Percentiles rank a stretch among this genome's conserved stretches.
These are phyloP conservation scores for Coelinius sp. DNA, from an alignment of 2,888 invertebrate species.

Conservation along the genomic window DNA sequence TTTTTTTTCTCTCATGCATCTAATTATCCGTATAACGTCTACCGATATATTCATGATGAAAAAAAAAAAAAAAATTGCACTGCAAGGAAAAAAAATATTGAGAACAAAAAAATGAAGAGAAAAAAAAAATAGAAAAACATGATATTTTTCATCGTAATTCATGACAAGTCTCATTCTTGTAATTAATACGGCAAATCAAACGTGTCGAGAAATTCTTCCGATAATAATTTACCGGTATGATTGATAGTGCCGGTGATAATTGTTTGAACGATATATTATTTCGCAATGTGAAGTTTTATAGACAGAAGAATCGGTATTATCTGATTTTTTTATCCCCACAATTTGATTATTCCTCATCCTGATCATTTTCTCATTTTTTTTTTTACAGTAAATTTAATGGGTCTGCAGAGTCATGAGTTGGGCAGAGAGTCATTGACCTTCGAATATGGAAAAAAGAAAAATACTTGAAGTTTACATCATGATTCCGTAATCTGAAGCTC, in stretches of 20 bases:
- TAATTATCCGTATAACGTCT: constrained; percentile 7
- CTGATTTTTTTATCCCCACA: neutral
- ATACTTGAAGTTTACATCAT: neutral
- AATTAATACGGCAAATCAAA: constrained; percentile 32
- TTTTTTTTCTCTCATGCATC: constrained; percentile 28
- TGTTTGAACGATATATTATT: neutral
- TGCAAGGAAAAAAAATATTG: constrained; percentile 8
- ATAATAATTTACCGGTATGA: neutral
- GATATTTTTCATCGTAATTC: neutral
- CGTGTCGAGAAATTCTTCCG: neutral
- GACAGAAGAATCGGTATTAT: neutral
- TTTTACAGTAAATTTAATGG: neutral
- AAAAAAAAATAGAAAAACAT: neutral
- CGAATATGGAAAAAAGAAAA: neutral
- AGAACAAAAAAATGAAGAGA: neutral
- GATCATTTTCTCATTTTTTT: neutral
- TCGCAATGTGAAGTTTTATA: neutral
- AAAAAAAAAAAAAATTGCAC: too few species aligned
- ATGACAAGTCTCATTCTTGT: constrained; percentile 35
- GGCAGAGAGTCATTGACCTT: neutral
- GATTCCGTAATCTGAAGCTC: neutral
- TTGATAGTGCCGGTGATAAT: neutral
- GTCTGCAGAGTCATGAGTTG: neutral
- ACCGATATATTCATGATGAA: constrained; percentile 10
- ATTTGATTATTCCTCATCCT: neutral